Base-by-base conservation (phyloP, 2,113 vertebrate genomes). In the Gavialis gangeticus region DNA sequence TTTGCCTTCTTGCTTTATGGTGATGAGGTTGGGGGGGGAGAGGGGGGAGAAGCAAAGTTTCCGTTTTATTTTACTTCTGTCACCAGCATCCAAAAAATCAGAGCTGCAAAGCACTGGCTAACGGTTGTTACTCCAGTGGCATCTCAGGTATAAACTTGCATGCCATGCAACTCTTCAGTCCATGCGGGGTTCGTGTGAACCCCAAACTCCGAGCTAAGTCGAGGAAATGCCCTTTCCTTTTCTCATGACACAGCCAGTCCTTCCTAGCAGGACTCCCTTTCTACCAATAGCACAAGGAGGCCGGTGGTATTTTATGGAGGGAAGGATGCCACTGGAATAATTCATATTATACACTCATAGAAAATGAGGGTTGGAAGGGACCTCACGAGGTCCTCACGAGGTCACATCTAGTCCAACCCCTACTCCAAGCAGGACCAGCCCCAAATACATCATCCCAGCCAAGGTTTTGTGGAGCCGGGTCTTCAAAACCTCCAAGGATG, bases 51-150 rank as follows among this genome's bases (percentile, higher is more conserved):
- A 46, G 46, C 46, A 46, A 7, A 46, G 46, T 46, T 1, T 87
- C 67, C n/a, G 34, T n/a, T 66, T 69, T 18, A 66, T 71, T 87
- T 81, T 88, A 25, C 92, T 92, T 94, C 69, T 85, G 83, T 30
- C 27, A 37, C 19, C 55, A 87, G 81, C 82, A 90, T 81, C 91
- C 92, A 93, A 89, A 89, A 94, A 92, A 86, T 25, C 9, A 88
- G 60, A 79, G 15, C 25, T 4, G 0, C 86, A 58, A 28, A 94
- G 67, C 67, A 90, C 92, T 55, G 91, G 82, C 75, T 86, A 95
- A 92, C 91, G 85, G 28, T 64, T 17, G 11, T 85, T 96, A 46
- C 46, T 46, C 46, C 46, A 46, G 46, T 46, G 46, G 46, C 46
- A 46, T 46, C 46, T 46, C 8, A 46, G 46, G 46, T 46, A 46